Conservation (phyloP, 2,888 invertebrate genomes). For the Andrena bicolor region DNA sequence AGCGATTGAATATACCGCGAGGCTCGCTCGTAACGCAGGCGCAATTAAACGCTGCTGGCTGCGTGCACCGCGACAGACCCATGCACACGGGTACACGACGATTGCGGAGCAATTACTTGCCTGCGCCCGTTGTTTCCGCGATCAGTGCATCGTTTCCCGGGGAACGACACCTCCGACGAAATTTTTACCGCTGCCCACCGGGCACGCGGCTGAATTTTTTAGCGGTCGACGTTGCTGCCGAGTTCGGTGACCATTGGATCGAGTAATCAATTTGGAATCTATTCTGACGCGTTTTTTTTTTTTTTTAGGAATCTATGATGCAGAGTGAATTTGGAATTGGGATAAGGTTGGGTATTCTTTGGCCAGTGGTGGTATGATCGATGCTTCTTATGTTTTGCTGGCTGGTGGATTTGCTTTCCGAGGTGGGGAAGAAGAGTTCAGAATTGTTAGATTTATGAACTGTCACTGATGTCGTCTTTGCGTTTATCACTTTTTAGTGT, state of each 20-base stretch:
- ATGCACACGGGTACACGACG: conserved; percentile 34
- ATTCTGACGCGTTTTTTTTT: background rate
- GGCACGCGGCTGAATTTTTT: conserved; percentile 32
- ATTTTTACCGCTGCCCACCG: conserved; percentile 20
- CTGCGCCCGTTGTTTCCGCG: conserved; percentile 53
- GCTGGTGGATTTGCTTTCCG: background rate
- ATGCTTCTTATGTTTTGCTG: background rate
- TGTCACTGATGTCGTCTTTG: too few species aligned
- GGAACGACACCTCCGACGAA: conserved; percentile 8
- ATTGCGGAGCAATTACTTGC: conserved; percentile 59
- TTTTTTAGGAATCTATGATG: conserved; percentile 3
- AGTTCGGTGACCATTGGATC: background rate
- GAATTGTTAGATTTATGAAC: too few species aligned
- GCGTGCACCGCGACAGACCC: background rate
- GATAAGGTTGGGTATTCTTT: background rate
- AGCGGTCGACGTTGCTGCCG: background rate
- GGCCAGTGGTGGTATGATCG: background rate
- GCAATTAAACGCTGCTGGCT: conserved; percentile 48
- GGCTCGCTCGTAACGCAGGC: conserved; percentile 41
- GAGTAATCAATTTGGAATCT: conserved; percentile 27
- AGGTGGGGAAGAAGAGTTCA: background rate
- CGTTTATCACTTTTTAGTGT: too few species aligned
- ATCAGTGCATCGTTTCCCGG: conserved; percentile 14
- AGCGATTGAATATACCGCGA: conserved; percentile 35
- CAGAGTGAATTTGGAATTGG: background rate